Conservation (phyloP, 2,888 invertebrate species). For the Eupithecia tripunctaria region DNA sequence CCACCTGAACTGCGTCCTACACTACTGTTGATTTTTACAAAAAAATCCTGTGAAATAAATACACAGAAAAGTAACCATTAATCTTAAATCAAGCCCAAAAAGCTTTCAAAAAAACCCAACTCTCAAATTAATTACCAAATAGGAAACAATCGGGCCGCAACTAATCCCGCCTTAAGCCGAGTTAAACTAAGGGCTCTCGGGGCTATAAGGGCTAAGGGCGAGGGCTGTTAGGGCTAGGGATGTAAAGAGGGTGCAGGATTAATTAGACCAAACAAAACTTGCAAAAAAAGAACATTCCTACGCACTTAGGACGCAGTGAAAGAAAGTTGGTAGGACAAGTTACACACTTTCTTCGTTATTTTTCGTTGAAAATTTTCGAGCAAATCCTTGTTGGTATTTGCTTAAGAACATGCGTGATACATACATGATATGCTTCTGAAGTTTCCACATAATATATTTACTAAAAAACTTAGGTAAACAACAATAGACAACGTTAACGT, state of each 20-base stretch:
- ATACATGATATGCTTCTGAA: no score
- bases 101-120: not conserved
- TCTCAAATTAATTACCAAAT: conserved; percentile 25
- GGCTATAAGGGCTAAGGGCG: not conserved
- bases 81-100: conserved; percentile 2
- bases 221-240: conserved; percentile 15
- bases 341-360: not conserved
- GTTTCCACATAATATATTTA: no score
- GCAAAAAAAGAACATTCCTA: conserved; percentile 46
- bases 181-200: conserved; percentile 28
- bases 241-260: conserved; percentile 33
- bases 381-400: no score
- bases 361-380: no score
- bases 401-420: no score
- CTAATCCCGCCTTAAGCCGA: conserved; percentile 32
- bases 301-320: conserved; percentile 42
- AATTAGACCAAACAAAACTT: conserved; percentile 52
- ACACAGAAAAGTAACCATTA: not conserved
- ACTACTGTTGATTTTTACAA: no score
- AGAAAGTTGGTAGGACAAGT: not conserved
- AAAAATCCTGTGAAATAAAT: no score
- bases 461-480: no score
- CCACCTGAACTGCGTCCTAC: no score
- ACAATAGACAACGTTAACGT: no score
- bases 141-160: conserved; percentile 27